Conservation (phyloP, 2,797 vertebrate genomes). For the Darevskia mixta region DNA sequence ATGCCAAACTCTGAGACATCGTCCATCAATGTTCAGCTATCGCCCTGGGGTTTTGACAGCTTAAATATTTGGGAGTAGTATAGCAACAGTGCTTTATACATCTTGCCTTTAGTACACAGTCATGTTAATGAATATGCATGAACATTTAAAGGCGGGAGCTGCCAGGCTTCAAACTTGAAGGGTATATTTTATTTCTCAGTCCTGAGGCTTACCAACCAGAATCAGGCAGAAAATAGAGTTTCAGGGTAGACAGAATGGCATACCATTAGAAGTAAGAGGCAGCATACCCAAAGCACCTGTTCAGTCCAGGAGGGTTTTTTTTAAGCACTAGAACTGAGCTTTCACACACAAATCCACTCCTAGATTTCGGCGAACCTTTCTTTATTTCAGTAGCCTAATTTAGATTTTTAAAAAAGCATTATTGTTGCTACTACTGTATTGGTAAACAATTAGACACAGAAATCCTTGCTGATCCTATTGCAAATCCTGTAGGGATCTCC, state of each 20-base stretch:
- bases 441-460: neutral
- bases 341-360: neutral
- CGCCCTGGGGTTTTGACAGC: no score
- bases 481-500: neutral
- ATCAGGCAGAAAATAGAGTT: neutral
- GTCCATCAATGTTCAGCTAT: neutral
- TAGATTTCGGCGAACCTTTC: neutral
- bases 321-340: neutral
- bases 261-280: neutral
- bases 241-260: neutral
- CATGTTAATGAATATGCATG: neutral
- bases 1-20: neutral
- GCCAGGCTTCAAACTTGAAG: neutral
- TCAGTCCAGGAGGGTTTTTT: neutral
- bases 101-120: neutral
- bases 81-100: neutral
- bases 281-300: neutral
- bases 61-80: neutral
- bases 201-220: neutral
- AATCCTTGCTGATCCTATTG: neutral
- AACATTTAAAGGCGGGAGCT: neutral
- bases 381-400: neutral
- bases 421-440: neutral
- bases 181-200: neutral
- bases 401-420: neutral